Base-by-base conservation (phyloP, 2,888 invertebrate genomes). In the Lampropteryx suffumata region DNA sequence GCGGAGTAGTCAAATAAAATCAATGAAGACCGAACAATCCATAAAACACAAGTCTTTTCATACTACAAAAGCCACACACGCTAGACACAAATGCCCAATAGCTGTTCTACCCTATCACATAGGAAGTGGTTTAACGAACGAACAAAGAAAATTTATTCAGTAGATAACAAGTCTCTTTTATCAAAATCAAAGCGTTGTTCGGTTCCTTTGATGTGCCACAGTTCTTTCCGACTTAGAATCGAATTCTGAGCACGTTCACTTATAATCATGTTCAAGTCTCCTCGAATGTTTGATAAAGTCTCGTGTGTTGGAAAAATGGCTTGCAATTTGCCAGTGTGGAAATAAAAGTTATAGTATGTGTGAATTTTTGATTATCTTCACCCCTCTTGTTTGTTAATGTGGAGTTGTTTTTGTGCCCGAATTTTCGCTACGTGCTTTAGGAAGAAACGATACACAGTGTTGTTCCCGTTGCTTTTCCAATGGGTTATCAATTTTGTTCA, bases 201-300 rank as follows among this genome's bases (percentile, higher is more conserved):
- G 69, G 62, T 79, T 78, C 72, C 81, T 86, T 87, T 88, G 86
- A 87, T 84, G 82, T 83, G 65, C 76, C 74, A 75, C 77, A 76
- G 76, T 79, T 79, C 73, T 71, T 76, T 75, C 67, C 72, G 71
- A 70, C 67, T 68, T 67, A 56, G 67, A 70, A 69, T 71, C 69
- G 69, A 74, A 88, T 87, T 86, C 88, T 56, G 61, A 69, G 78
- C 88, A 89, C 89, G 89, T 86, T 76, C 79, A 64, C 73, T 84
- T 86, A 86, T 90, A 88, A 89, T 87, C 87, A 86, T 86, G 87
- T 87, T 85, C 80, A 72, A 82, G 77, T 82, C 61, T 61, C 76
- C 73, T 79, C 79, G 83, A 81, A 82, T 86, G 86, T 87, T 86
- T 85, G 86, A 84, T 84, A 85, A 84, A 84, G 83, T 82, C 79